Base-by-base conservation (phyloP, 2,888 invertebrate species). In the Anthoptus insignis region DNA sequence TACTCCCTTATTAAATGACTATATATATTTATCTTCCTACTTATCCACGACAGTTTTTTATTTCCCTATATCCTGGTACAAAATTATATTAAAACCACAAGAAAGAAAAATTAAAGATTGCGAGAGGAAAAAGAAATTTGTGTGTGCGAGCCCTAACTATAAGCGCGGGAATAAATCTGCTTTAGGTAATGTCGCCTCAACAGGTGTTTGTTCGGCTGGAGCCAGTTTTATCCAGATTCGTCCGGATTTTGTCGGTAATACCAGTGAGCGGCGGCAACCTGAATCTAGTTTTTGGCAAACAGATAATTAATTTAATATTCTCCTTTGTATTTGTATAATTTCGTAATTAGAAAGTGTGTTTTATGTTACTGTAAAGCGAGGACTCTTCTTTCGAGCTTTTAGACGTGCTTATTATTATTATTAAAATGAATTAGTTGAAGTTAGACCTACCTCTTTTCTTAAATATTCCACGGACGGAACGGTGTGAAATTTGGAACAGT, bases 181-280 rank as follows among this genome's bases (percentile, higher is more conserved):
- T 58, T 32, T 21, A 14, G 22, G 24, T 49, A 59, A 34, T 49
- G 34, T 58, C 13, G 32, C 22, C 5, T 37, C 58, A 59, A 59
- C 58, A 59, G 58, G 58, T 59, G 58, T 49, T 58, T 49, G 47
- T 34, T 49, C 57, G 47, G n/a, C 24, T 34, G 2, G 34, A 37
- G 47, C 24, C 56, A 9, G 42, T 57, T 57, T 42, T 56, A 56
- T 56, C 42, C 34, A 34, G 49, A 34, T 29, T 49, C 45, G 16
- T n/a, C 47, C 34, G 45, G 58, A 59, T 32, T 59, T 24, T 49
- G 22, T 2, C 29, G 34, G 47, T 22, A 11, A 24, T 59, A 59
- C 13, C n/a, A 14, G 32, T 19, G 32, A 47, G 21, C 19, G 32
- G 22, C 21, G 16, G 21, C 34, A 22, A 22, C 22, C 16, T 13